These are phyloP conservation scores for Rhabdomys pumilio DNA, from an alignment of 2,797 vertebrate genomes.

Conservation along the genomic window DNA sequence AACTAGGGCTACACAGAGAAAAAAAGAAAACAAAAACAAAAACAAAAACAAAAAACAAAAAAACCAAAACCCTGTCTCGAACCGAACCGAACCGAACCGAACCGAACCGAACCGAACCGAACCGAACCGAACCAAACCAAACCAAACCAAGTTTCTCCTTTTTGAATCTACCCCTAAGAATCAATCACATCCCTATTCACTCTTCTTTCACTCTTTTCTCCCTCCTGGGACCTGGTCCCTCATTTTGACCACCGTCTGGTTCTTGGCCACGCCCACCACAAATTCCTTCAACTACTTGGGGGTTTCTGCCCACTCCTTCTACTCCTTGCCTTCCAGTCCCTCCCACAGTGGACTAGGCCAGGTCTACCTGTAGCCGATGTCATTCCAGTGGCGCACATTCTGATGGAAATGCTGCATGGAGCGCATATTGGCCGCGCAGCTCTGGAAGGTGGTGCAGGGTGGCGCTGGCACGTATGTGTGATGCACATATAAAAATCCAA, in stretches of 20 bases:
- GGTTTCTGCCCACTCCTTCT: slow-evolving; percentile 75
- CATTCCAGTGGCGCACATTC: slow-evolving; percentile 91
- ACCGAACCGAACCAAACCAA: neutral
- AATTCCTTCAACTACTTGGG: neutral
- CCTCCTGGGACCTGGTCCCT: neutral
- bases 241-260: neutral
- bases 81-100: neutral
- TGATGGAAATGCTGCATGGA: slow-evolving; percentile 96
- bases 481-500: slow-evolving; percentile 93
- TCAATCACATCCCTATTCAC: neutral
- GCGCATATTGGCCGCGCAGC: slow-evolving; percentile 92
- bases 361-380: slow-evolving; percentile 95
- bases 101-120: neutral
- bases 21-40: neutral
- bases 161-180: neutral
- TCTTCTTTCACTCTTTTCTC: neutral
- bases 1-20: neutral
- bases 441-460: slow-evolving; percentile 91
- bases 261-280: no score
- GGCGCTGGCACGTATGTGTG: slow-evolving; percentile 90
- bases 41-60: no score
- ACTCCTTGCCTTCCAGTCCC: neutral
- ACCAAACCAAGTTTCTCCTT: neutral
- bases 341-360: neutral
- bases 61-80: neutral